Percentiles rank a stretch among this genome's conserved stretches.
Evolutionary conservation across 2,797 vertebrate species (phyloP).

Genomic region (Spondyliosoma cantharus): DNA sequence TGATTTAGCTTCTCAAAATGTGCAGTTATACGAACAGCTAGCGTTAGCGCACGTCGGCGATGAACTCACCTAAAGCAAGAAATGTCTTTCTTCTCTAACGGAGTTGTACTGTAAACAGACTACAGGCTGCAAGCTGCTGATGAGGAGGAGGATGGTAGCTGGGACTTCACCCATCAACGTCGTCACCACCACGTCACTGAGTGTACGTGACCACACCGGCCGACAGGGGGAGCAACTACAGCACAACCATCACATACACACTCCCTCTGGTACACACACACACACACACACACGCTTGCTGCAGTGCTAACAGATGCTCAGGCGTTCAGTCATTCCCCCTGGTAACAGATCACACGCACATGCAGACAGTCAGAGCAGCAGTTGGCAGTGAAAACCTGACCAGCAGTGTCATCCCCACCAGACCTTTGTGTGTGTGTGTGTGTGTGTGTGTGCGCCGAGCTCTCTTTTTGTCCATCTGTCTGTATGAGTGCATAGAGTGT

Average conservation of each 20-base stretch:
- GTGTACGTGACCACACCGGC: not conserved
- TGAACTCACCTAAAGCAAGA: constrained; percentile 62
- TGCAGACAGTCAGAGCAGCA: constrained; percentile 16
- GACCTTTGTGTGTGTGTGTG: not conserved
- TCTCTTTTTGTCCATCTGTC: constrained; percentile 31
- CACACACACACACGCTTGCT: not conserved
- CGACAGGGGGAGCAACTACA: constrained; percentile 50
- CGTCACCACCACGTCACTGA: constrained; percentile 43
- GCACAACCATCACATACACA: not conserved
- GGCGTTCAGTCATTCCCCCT: constrained; percentile 11
- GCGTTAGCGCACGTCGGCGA: rapidly evolving
- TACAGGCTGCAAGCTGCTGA: not conserved
- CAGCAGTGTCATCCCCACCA: constrained; percentile 14
- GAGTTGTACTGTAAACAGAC: constrained; percentile 37
- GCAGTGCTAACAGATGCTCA: constrained; percentile 32
- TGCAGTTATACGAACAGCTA: not conserved
- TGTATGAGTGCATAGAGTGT: constrained; percentile 4
- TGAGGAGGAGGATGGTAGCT: constrained; percentile 12
- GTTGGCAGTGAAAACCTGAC: constrained; percentile 34
- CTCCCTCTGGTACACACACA: not conserved
- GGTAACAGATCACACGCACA: constrained; percentile 13
- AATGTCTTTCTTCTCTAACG: constrained; percentile 29
- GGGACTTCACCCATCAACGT: constrained; percentile 19
- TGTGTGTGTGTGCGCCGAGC: constrained; percentile 8
- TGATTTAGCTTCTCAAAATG: rapidly evolving